Conservation (phyloP, 2,888 invertebrate species). For the Strigamia maritima region DNA sequence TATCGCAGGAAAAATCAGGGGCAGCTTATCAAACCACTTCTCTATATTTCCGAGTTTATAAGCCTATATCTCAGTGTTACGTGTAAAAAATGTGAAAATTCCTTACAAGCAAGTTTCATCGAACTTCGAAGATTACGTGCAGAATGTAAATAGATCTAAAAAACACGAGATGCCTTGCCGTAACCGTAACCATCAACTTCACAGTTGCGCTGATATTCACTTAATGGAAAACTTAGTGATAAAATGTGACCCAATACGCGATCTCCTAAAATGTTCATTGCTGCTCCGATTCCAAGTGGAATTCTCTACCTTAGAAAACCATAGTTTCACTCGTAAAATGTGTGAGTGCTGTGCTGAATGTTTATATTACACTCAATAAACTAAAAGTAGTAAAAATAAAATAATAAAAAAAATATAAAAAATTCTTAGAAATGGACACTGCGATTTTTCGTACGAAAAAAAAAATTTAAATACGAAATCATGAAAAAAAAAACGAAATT, state of each 20-base stretch:
- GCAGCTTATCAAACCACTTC: no score
- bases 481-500: no score
- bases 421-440: background rate
- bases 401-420: background rate
- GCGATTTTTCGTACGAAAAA: no score
- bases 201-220: background rate
- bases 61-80: no score
- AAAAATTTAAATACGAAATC: no score
- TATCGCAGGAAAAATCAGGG: no score
- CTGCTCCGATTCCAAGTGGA: background rate
- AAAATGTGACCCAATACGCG: conserved; percentile 1
- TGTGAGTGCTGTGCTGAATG: background rate
- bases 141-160: background rate
- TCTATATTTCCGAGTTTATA: no score
- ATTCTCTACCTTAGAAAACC: background rate
- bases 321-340: background rate
- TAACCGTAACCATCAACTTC: background rate
- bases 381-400: background rate
- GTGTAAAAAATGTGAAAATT: no score
- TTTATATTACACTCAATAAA: background rate
- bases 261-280: background rate
- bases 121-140: no score
- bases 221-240: background rate
- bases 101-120: no score
- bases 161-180: background rate